These are phyloP conservation scores for Astreopora myriophthalma DNA, from an alignment of 64 coral and sea anemone species.

Conservation along the genomic window DNA sequence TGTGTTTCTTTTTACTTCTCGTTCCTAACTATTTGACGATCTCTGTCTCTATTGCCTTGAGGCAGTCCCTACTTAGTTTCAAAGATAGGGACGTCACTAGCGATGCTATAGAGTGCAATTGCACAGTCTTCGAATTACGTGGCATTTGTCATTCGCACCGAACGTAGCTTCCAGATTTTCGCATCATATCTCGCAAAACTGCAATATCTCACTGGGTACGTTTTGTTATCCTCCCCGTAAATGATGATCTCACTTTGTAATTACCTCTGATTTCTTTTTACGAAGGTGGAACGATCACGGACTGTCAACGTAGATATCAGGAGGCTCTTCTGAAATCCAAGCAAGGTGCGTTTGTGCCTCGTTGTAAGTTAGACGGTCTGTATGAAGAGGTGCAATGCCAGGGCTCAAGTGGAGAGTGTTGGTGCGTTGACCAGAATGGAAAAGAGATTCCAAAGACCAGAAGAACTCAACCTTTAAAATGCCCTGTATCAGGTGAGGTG, in stretches of 20 bases:
- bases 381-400: slow-evolving; percentile 90
- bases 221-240: no score
- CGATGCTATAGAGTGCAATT: no score
- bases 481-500: slow-evolving; percentile 15
- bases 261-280: neutral
- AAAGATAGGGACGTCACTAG: no score
- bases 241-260: neutral
- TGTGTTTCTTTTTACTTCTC: neutral
- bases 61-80: no score
- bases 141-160: no score
- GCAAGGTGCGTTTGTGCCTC: slow-evolving; percentile 25
- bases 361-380: slow-evolving; percentile 77
- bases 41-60: no score
- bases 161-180: no score
- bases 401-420: slow-evolving; percentile 51
- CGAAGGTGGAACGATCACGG: slow-evolving; percentile 41
- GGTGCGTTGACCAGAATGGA: slow-evolving; percentile 76
- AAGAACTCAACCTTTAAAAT: slow-evolving; percentile 52
- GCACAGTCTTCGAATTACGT: no score
- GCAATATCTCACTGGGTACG: no score
- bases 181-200: no score
- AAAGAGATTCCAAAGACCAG: slow-evolving; percentile 64
- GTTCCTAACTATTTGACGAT: no score
- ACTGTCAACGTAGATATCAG: slow-evolving; percentile 46
- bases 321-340: neutral